A percentile compares a stretch with the other conserved stretches of the same genome.
Evolutionary conservation across 2,888 invertebrate genomes (phyloP).

Genomic region (Apotomis turbidana): DNA sequence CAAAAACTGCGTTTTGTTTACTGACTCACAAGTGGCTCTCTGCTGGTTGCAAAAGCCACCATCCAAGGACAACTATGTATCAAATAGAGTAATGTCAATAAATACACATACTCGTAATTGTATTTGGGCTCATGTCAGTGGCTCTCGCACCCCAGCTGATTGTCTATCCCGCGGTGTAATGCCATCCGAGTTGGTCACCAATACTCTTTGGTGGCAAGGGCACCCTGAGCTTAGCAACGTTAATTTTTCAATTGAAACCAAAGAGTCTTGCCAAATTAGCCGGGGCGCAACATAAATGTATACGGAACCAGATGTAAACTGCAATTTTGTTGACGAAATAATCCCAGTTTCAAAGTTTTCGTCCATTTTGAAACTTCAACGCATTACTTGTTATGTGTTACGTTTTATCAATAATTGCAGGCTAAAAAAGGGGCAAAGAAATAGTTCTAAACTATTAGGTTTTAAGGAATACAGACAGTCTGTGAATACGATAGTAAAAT

Average conservation of each 20-base stretch:
- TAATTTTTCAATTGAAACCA: background rate
- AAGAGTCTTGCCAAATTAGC: too few species aligned
- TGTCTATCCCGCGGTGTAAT: background rate
- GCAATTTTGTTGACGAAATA: slow-evolving; percentile 4
- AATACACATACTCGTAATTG: background rate
- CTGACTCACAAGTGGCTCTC: slow-evolving; percentile 12
- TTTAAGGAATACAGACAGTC: background rate
- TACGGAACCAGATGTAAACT: background rate
- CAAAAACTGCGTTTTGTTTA: background rate
- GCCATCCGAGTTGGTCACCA: slow-evolving; percentile 3
- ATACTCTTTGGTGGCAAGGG: slow-evolving; percentile 5
- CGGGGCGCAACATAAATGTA: too few species aligned
- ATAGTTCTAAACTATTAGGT: too few species aligned
- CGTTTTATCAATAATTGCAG: background rate
- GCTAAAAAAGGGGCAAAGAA: too few species aligned
- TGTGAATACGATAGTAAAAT: too few species aligned
- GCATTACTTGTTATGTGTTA: slow-evolving; percentile 7
- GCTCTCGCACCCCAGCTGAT: slow-evolving; percentile 2
- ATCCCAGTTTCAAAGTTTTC: slow-evolving; percentile 17
- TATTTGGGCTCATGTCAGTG: background rate
- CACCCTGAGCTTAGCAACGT: slow-evolving; percentile 1
- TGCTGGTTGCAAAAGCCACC: slow-evolving; percentile 14
- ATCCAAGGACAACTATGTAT: background rate
- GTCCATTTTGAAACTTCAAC: slow-evolving; percentile 16
- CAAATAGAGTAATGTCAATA: background rate